Conservation (phyloP, 1,140 invertebrate species). For the Protaetia brevitarsis region DNA sequence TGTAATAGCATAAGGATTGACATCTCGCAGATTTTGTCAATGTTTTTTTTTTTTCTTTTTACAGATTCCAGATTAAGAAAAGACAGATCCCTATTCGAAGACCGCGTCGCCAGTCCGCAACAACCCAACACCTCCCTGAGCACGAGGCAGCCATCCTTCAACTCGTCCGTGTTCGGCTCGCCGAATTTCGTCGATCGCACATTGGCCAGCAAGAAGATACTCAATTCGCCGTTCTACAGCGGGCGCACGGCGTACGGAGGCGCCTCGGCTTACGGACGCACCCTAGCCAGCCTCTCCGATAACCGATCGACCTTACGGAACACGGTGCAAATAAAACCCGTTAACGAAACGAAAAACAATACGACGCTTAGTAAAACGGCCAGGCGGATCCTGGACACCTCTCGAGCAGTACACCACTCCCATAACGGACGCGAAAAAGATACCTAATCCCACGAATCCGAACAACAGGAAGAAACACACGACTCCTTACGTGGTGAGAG, state of each 20-base stretch:
- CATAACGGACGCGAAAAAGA: constrained; percentile 67
- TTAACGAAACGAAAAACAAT: constrained; percentile 41
- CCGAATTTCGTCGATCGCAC: constrained; percentile 45
- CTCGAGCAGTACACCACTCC: constrained; percentile 72
- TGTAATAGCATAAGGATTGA: too few species aligned
- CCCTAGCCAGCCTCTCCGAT: constrained; percentile 37
- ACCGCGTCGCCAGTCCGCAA: constrained; percentile 34
- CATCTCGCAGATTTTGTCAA: too few species aligned
- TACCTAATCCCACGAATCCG: constrained; percentile 51
- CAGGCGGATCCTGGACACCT: constrained; percentile 65
- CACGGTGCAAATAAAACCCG: constrained; percentile 52
- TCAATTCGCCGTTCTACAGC: constrained; percentile 73
- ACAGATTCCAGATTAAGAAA: not conserved
- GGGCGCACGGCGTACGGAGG: constrained; percentile 80
- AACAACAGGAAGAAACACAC: constrained; percentile 36
- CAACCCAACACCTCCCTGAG: constrained; percentile 46
- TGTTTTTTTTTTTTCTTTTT: not conserved
- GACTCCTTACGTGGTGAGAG: constrained; percentile 37
- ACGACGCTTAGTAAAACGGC: constrained; percentile 56
- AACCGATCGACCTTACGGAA: constrained; percentile 27
- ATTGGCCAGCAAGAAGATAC: constrained; percentile 43
- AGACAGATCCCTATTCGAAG: constrained; percentile 34
- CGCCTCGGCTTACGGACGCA: constrained; percentile 61
- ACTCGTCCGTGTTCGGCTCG: constrained; percentile 53
- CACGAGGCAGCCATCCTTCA: constrained; percentile 56